Base-by-base conservation (phyloP, 2,113 vertebrate species). In the Siniperca knerii region DNA sequence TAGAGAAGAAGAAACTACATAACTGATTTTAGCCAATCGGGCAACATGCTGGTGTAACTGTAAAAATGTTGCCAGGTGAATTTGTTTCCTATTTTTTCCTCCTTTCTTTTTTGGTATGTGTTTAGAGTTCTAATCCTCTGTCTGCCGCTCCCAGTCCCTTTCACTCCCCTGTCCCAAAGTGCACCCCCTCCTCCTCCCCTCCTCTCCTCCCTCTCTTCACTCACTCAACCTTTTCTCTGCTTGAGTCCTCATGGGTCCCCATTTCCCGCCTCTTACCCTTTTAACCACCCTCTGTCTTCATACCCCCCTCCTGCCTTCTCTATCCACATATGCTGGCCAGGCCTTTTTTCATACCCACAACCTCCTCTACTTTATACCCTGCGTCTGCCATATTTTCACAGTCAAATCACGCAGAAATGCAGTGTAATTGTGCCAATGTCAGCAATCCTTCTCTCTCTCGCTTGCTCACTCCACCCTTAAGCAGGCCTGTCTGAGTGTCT, bases 391-490 rank as follows among this genome's bases (percentile, higher is more conserved):
- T 89, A 82, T 86, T 81, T 94, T 92, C 80, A 84, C 81, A 95
- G 90, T 91, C 91, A 89, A 92, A 92, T 94, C 94, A 94, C 80
- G 80, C 89, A 94, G 92, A 94, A 92, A 93, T 94, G 92, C 93
- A 91, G 93, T 69, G 88, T 61, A 89, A 90, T 85, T 84, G 90
- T 92, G 91, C 87, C 91, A 87, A 13, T 90, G 89, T 93, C 90
- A 90, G 89, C 90, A 85, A 85, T 89, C 86, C 79, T 66, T 87
- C 86, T 75, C 57, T 52, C 65, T 21, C 77, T 76, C 64, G 60
- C 64, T 72, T 33, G 18, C 86, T 78, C n/a, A 8, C 73, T 73
- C 57, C 82, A 40, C 79, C 77, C 75, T 74, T 46, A 46, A 85
- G 77, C 58, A 23, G 71, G 62, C 73, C 84, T 62, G 75, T 82